Evolutionary conservation across 2,888 invertebrate genomes (phyloP), one percentile per base, ranked within the genome.

Genomic region (Myopa testacea): DNA sequence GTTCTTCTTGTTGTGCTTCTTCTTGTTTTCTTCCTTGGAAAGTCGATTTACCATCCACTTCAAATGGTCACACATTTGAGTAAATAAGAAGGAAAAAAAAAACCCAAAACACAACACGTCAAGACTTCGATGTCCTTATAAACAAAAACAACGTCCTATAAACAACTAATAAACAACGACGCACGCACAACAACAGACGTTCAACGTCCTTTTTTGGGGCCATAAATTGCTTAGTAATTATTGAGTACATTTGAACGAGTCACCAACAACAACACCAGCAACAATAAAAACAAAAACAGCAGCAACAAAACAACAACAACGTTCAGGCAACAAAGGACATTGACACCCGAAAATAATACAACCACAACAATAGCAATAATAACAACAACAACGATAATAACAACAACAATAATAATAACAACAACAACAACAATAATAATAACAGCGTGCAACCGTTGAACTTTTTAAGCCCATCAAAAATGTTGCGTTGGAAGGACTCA

Each of bases 181-280:
- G 62, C 37, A 58, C 69, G 50, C 58, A 69, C 34, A 26, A n/a
- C 73, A 79, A 65, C 85, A 84, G 84, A 84, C 84, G 84, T 85
- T 84, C 84, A 84, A 85, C 84, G 84, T 86, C 84, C 84, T 84
- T 84, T 82, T 83, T 81, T 73, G 77, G 82, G 82, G 82, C 81
- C 85, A 86, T 86, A 84, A 86, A 84, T 86, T 85, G 85, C 85
- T 85, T 84, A 62, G 14, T 37, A 55, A 63, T 80, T 83, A 82
- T 84, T 82, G 84, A 82, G 78, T 73, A 84, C 83, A 84, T 16
- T 52, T 34, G 65, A 82, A 85, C 80, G 81, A 75, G 78, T 76
- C 45, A 55, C 58, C 50, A 37, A 58, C 76, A 38, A 60, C 68
- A 78, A 50, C 16, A 37, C 3, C 14, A 34, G 38, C 37, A 65